Conservation (phyloP, 2,797 vertebrate species). For the Pangasius krempfi region DNA sequence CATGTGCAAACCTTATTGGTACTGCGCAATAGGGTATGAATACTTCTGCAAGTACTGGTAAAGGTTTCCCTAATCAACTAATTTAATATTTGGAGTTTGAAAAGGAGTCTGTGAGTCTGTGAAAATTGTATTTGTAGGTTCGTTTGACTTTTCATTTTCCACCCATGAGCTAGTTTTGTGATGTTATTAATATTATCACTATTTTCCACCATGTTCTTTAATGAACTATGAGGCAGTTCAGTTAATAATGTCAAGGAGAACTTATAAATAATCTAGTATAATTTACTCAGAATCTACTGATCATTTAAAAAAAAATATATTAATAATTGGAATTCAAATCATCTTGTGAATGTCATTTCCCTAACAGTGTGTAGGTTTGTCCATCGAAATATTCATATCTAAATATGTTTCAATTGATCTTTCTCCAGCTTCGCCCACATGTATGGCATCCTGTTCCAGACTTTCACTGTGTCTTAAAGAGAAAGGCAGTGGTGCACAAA, state of each 20-base stretch:
- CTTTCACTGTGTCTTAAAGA: not conserved
- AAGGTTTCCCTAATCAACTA: too few species aligned
- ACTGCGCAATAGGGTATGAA: too few species aligned
- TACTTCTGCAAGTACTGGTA: too few species aligned
- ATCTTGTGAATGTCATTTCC: not conserved
- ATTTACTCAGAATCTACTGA: not conserved
- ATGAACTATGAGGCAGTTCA: not conserved
- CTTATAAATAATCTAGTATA: not conserved
- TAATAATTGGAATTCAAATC: not conserved
- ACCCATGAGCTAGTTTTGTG: not conserved
- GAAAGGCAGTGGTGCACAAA: not conserved
- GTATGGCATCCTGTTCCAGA: not conserved
- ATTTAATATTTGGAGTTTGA: too few species aligned
- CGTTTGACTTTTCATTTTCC: not conserved
- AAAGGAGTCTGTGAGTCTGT: too few species aligned
- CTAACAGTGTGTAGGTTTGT: not conserved
- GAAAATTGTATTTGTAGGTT: too few species aligned
- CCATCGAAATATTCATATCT: not conserved
- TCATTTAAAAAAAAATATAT: not conserved
- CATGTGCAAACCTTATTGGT: not conserved
- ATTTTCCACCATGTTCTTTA: not conserved
- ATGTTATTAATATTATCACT: not conserved
- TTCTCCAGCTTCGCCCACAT: not conserved
- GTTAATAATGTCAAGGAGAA: not conserved
- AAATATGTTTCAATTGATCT: not conserved